Evolutionary conservation across 2,797 vertebrate genomes (phyloP).

Genomic region (Melopsittacus undulatus): DNA sequence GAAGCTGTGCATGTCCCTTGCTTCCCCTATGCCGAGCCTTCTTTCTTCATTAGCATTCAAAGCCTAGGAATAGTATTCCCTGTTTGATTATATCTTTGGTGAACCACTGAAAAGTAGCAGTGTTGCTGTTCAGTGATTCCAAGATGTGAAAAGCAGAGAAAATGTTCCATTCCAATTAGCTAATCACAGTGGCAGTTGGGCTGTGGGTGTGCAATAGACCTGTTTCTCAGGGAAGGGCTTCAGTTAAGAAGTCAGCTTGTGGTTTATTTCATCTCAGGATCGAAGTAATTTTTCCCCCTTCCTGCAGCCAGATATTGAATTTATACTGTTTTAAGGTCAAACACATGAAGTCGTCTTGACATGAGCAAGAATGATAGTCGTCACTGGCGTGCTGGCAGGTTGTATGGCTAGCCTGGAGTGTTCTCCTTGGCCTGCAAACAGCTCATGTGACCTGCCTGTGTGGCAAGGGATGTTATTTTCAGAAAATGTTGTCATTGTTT

Average conservation of each 20-base stretch:
- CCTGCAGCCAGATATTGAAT: not conserved
- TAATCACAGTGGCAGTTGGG: not conserved
- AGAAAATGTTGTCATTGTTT: not conserved
- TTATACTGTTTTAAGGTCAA: conserved; percentile 30
- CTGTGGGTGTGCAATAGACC: not conserved
- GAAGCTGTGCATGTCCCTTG: not conserved
- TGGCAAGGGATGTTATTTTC: not conserved
- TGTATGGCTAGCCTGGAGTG: not conserved
- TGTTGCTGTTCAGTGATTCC: conserved; percentile 1
- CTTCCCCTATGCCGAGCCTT: not conserved
- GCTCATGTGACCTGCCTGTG: not conserved
- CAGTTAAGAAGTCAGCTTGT: not conserved
- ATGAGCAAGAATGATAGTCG: not conserved
- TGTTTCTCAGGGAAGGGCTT: not conserved
- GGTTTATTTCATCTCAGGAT: not conserved
- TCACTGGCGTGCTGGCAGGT: rapidly evolving
- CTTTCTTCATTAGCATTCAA: conserved; percentile 34
- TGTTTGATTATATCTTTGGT: not conserved
- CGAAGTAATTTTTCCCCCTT: not conserved
- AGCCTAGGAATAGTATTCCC: not conserved
- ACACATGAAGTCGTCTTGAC: not conserved
- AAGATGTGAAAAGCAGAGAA: not conserved
- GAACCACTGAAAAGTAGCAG: not conserved
- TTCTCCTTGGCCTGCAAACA: not conserved
- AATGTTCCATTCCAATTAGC: not conserved